These are phyloP conservation scores for Sitta carolinensis DNA, from an alignment of 2,797 vertebrate species.

Conservation along the genomic window DNA sequence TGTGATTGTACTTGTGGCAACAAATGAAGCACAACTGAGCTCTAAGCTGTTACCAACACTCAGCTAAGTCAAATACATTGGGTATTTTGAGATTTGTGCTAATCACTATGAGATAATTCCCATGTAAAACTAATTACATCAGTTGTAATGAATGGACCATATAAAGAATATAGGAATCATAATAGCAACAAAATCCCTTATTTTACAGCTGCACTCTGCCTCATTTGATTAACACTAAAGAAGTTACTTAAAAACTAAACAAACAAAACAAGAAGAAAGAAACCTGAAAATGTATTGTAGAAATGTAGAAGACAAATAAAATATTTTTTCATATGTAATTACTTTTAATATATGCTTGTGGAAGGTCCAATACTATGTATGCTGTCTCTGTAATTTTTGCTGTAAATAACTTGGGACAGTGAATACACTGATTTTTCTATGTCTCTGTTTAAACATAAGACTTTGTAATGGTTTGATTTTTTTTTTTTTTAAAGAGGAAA, in stretches of 20 bases:
- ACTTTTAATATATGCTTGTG: slow-evolving; percentile 85
- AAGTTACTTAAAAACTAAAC: slow-evolving; percentile 61
- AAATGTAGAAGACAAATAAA: slow-evolving; percentile 83
- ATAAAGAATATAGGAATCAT: slow-evolving; percentile 36
- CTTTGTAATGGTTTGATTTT: slow-evolving; percentile 92
- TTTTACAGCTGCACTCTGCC: slow-evolving; percentile 68
- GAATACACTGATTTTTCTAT: slow-evolving; percentile 90
- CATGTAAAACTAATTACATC: slow-evolving; percentile 1
- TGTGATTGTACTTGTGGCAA: slow-evolving; percentile 60
- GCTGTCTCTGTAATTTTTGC: slow-evolving; percentile 87
- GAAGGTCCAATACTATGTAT: slow-evolving; percentile 78
- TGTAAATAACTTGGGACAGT: slow-evolving; percentile 93
- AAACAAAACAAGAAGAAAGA: slow-evolving; percentile 68
- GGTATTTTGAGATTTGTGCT: slow-evolving; percentile 11
- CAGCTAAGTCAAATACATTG: background rate
- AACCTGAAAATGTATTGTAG: slow-evolving; percentile 81
- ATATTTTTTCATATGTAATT: slow-evolving; percentile 85
- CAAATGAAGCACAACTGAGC: slow-evolving; percentile 75
- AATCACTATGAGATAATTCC: background rate
- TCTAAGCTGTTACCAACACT: slow-evolving; percentile 8
- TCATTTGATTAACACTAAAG: slow-evolving; percentile 68
- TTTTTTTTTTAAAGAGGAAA: slow-evolving; percentile 93
- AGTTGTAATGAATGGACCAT: background rate
- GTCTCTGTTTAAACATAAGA: slow-evolving; percentile 89
- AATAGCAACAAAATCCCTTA: slow-evolving; percentile 59